These are phyloP conservation scores for Sabellastarte sp. DNA, from an alignment of 2,888 invertebrate species.

Conservation along the genomic window DNA sequence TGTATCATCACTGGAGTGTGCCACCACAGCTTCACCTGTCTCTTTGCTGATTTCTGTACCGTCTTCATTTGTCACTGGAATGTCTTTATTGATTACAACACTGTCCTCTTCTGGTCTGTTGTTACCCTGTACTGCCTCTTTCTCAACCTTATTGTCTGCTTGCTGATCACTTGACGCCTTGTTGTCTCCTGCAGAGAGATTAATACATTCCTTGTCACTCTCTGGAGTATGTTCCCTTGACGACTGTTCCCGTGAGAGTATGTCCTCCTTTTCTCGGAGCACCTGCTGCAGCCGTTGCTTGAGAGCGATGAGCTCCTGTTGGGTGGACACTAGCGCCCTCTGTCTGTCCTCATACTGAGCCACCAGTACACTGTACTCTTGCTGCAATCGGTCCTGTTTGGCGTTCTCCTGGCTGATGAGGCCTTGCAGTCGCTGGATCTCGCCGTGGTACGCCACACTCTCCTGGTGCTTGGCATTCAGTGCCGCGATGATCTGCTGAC, in stretches of 20 bases:
- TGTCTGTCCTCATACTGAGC: constrained; percentile 58
- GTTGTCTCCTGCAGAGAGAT: no score
- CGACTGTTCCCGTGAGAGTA: background rate
- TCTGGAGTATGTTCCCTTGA: constrained; percentile 33
- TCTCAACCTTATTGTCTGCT: background rate
- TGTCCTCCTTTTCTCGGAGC: background rate
- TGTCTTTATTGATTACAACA: background rate
- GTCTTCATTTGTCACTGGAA: background rate
- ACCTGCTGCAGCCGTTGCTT: constrained; percentile 43
- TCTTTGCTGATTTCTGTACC: background rate
- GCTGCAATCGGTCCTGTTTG: constrained; percentile 41
- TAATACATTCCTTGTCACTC: background rate
- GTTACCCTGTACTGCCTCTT: background rate
- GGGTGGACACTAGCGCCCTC: constrained; percentile 52
- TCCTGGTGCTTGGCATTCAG: constrained; percentile 82
- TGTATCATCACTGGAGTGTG: background rate
- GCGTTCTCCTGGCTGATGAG: constrained; percentile 38
- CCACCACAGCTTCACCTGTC: background rate
- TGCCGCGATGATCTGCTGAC: constrained; percentile 58
- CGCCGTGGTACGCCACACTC: constrained; percentile 78
- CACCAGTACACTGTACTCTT: constrained; percentile 46
- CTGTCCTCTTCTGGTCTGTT: background rate
- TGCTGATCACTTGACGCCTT: no score
- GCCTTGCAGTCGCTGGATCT: constrained; percentile 72
- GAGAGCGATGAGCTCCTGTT: constrained; percentile 55